Base-by-base conservation (phyloP, 2,797 vertebrate species). In the Steatocranus sp. region DNA sequence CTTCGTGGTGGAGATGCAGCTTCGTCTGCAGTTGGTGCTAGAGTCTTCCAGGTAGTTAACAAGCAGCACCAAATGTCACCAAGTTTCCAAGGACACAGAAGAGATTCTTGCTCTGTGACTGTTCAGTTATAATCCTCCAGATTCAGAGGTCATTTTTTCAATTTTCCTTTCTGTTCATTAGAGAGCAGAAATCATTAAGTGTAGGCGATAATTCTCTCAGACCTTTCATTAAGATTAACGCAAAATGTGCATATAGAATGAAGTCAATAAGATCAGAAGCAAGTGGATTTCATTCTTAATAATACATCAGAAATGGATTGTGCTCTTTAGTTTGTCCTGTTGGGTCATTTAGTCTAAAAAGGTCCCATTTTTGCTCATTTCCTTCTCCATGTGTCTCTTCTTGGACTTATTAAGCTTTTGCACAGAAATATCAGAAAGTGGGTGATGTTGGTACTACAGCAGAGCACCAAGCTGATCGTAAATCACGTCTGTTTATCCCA, bases 111-210 rank as follows among this genome's bases (percentile, higher is more conserved):
- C 20, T 46, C n/a, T 10, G 41, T 81, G 41, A 75, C 23, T 30
- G 2, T 48, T 50, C 27, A 1, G 1, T 14, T 25, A 18, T 87
- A 74, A 88, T 82, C 85, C 48, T 79, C 49, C 20, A 14, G 15
- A 78, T 38, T 73, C 49, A 84, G 41, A 74, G 87, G 81, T 87
- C 80, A 27, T 27, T 76, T 43, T 48, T 83, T 41, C n/a, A 82
- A 79, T 83, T 76, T 81, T 25, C 20, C n/a, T 38, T 51, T 54
- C 38, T 7, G 34, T 73, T 86, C 84, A 81, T 61, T 8, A 17
- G 87, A 84, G 83, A 91, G 32, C 56, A 25, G 25, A 86, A 56
- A 27, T 23, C 50, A 75, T 89, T 86, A 88, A 79, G 77, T 74
- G 36, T 12, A 4, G 14, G 14, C 51, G 25, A 73, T 79, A 70